Evolutionary conservation across 1,140 invertebrate genomes (phyloP), one percentile per base, ranked within the genome.

Genomic region (Caenorhabditis brenneri): DNA sequence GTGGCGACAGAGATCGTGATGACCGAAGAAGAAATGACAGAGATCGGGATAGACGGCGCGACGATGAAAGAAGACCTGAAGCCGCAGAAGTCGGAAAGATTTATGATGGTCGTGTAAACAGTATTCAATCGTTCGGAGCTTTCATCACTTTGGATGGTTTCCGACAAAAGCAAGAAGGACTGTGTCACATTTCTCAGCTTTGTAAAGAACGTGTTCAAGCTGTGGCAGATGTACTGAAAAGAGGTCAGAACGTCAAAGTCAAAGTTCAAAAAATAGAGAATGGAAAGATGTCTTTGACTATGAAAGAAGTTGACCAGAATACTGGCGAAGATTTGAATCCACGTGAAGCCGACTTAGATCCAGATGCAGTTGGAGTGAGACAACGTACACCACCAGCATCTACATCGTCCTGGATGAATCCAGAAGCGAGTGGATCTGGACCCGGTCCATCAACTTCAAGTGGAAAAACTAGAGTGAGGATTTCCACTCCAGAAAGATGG

Each of bases 261-360:
- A 96, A 96, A 92, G 95, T 95, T 89, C 90, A 83, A 87, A 96
- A 95, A 74, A 93, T 97, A 16, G 95, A 94, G 79, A 96, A 96
- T 3, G 95, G 96, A 90, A 98, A 98, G 91, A 95, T 97, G 0
- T 97, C 96, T 51, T 92, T 99, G 7, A 97, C 96, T 24, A 97
- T 99, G 94, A 99, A 93, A 92, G 97, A 99, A 92, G 97, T 99
- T 0, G 95, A 98, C 91, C 97, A 99, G 92, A 94, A 95, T 33
- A 95, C 94, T 2, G 98, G 97, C 0, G 94, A 94, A 91, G 97
- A 99, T 93, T 92, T 99, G 4, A 98, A 99, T 92, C 96, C 96
- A 83, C 88, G 93, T 22, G 94, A 92, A 49, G 87, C 91, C 0
- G 88, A 88, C 69, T 87, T 85, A 79, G 78, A 60, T 82, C 85